Evolutionary conservation across 2,888 invertebrate genomes (phyloP), one percentile per base, ranked within the genome.

Genomic region (Pterobdella sp.): DNA sequence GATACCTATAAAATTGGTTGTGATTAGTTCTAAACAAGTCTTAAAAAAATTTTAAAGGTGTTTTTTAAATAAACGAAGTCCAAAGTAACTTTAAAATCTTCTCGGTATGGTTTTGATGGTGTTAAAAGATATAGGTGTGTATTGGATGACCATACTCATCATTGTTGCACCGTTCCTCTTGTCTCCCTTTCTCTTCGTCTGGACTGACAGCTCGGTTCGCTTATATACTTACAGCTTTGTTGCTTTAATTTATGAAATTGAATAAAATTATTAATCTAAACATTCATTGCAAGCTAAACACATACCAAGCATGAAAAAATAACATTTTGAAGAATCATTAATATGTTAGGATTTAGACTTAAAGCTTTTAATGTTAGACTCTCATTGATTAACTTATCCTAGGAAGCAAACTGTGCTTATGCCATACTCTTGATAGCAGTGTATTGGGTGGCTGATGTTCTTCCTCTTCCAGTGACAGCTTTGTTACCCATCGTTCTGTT

Each of bases 391-490:
- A n/a, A n/a, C n/a, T n/a, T n/a, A 49, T 18, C n/a, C 31, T n/a
- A 75, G 75, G 75, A 75, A 42, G 72, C 73, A 14, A 68, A 72
- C 42, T 72, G 72, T 31, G 74, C 66, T 1, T 76, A 76, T 66
- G 75, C 36, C 0, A 69, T 76, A 22, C 67, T 79, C 10, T 70
- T 82, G 37, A 81, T 82, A 81, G 81, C 81, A 3, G 72, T 81
- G 3, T 82, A 78, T 76, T 82, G 82, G 82, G 77, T 81, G 63
- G 77, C 80, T 26, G 82, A 82, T 72, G 77, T 79, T 4, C 74
- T 82, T n/a, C 82, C 82, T 0, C 79, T 82, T 3, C 78, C 80
- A 1, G 81, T 81, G 26, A 82, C 82, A 22, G 77, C 81, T 56
- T 74, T 82, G 26, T 72, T 82, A 34, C 82, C 82, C 22, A 78